Percentiles rank a stretch among this genome's conserved stretches.
phyloP scores from a whole-genome alignment of 1,140 invertebrate species.

The Hydropsyche tenuis region DNA sequence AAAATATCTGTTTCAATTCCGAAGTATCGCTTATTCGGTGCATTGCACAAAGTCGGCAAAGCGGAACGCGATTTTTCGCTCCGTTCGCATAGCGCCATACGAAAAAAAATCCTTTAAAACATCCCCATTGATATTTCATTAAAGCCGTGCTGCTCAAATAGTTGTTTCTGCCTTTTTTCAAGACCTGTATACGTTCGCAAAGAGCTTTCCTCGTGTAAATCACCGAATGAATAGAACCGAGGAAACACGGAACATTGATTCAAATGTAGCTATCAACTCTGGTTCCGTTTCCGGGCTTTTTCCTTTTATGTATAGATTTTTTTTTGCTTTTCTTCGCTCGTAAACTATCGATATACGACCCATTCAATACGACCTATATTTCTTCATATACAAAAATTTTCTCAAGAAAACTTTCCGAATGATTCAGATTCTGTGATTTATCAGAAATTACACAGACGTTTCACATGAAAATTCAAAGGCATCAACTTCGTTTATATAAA shows the following conservation, averaged over 20 bases:
- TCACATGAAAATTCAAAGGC: too few species aligned
- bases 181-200: background rate
- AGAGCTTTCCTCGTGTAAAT: constrained; percentile 25
- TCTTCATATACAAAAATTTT: background rate
- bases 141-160: background rate
- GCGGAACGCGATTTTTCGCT: too few species aligned
- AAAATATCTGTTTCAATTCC: too few species aligned
- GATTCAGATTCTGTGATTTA: background rate
- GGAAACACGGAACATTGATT: constrained; percentile 24
- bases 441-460: too few species aligned
- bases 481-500: too few species aligned
- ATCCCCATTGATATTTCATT: background rate
- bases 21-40: too few species aligned
- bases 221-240: constrained; percentile 24
- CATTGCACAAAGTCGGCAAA: too few species aligned
- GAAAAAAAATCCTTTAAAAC: background rate
- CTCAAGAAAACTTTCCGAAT: background rate
- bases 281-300: constrained; percentile 22
- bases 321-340: background rate
- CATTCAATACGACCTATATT: background rate
- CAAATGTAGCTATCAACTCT: constrained; percentile 24
- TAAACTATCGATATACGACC: constrained; percentile 19
- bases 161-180: background rate
- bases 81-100: too few species aligned
- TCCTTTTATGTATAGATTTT: background rate